Evolutionary conservation across 1,140 invertebrate genomes (phyloP), one percentile per base, ranked within the genome.

Genomic region (Euglossa dilemma): DNA sequence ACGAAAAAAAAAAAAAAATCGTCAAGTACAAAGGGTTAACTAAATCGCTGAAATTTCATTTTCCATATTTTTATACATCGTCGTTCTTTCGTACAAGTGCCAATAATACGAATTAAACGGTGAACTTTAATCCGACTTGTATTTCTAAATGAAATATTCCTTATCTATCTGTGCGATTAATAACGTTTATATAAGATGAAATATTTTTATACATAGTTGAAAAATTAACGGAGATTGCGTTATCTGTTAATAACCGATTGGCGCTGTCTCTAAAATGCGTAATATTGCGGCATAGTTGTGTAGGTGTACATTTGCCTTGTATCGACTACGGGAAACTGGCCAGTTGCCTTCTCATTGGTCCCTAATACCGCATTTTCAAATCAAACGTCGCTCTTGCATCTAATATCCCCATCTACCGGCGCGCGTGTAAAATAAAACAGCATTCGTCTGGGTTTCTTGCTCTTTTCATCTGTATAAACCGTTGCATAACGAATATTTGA

Each of bases 251-350:
- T 50, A 25, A 23, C n/a, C 63, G 45, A n/a, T 7, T 12, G 8
- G 47, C 12, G 45, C 43, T n/a, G 45, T 28, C 57, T 73, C 2
- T 11, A 47, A 69, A 78, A 57, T 77, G 50, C 50, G 61, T 56
- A 47, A 43, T 28, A 18, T 28, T 56, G 76, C 0, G 36, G 4
- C 11, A 18, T 36, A 45, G 0, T 23, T 52, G 61, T 43, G 74
- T 64, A 47, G 47, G 47, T 16, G 50, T 50, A 45, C 9, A 52
- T 57, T 78, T 47, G 52, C 43, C 50, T 0, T 20, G n/a, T 57
- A 78, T 78, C 6, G 28, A 69, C n/a, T 69, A 0, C 52, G 23
- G 63, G 47, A 69, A 69, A 78, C 36, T 52, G n/a, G 43, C n/a
- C 52, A 57, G 64, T 36, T 57, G n/a, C n/a, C n/a, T 69, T 56